Evolutionary conservation across 1,140 invertebrate genomes (phyloP).

Genomic region (Scaptomyza graminum): DNA sequence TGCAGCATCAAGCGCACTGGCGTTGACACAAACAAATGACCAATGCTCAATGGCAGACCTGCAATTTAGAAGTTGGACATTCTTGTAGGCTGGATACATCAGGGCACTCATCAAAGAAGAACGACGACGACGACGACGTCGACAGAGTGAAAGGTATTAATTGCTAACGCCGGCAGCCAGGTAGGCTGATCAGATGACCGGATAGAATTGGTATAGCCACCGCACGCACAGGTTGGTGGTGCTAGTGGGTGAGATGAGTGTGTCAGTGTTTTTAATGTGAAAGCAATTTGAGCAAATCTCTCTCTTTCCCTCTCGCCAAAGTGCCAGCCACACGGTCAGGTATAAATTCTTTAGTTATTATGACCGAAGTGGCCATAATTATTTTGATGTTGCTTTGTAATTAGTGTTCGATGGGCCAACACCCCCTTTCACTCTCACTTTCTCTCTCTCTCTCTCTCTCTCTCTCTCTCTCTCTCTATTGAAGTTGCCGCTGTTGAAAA

Average conservation of each 20-base stretch:
- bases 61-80: conserved; percentile 25
- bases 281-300: conserved; percentile 78
- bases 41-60: conserved; percentile 48
- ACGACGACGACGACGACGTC: conserved; percentile 16
- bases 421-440: conserved; percentile 16
- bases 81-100: conserved; percentile 45
- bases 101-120: conserved; percentile 68
- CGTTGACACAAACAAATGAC: conserved; percentile 81
- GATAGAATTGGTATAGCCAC: conserved; percentile 13
- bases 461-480: conserved; percentile 5
- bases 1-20: conserved; percentile 70
- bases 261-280: conserved; percentile 80
- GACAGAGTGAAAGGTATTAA: conserved; percentile 77
- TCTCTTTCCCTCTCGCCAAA: conserved; percentile 46
- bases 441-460: conserved; percentile 8
- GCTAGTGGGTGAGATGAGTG: conserved; percentile 21
- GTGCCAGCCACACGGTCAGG: conserved; percentile 44
- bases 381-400: conserved; percentile 79
- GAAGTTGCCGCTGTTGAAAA: conserved; percentile 39
- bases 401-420: conserved; percentile 73
- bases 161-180: conserved; percentile 61
- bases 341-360: conserved; percentile 72
- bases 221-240: no score
- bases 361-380: conserved; percentile 78
- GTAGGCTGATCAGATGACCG: conserved; percentile 47